Base-by-base conservation (phyloP, 2,888 invertebrate species). In the Cybosia mesomella region DNA sequence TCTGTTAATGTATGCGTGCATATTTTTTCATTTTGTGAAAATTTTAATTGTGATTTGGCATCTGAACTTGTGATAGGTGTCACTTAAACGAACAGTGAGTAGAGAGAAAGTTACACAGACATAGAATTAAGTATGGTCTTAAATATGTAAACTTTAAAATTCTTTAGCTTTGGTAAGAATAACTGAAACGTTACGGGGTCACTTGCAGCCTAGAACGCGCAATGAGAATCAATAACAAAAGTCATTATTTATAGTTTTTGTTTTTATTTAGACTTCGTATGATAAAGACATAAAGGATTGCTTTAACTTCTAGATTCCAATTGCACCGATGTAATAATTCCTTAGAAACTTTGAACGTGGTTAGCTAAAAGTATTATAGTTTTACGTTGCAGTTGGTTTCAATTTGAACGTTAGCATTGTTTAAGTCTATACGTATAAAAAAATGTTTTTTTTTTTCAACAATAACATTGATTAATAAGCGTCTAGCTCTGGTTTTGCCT, bases 181-280 rank as follows among this genome's bases (percentile, higher is more conserved):
- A 18, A 24, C 11, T 24, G 43, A n/a, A 28, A 60, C 28, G 28
- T 34, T 53, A 22, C 10, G 21, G 21, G 28, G 69, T 75, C 68
- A 18, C 55, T 73, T 77, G 82, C 77, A 80, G 83, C 81, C 79
- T 80, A 74, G 77, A 83, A 83, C 83, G 73, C 79, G 76, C 77
- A 87, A 87, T 84, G 77, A 85, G 84, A 89, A 89, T 89, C 89
- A 87, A 89, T 90, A 89, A 88, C 78, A 80, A 86, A 88, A 69
- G 72, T 77, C 76, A 80, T 88, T 84, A 84, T 86, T 75, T 82
- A 80, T 82, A 83, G 76, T 83, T 80, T 79, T 77, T 73, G 75
- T 76, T 81, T 83, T 69, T 83, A 85, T 88, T 86, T 87, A 86
- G 79, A 86, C 82, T 84, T 85, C 76, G 76, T 82, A 80, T 83